These are phyloP conservation scores for Pyrrhia umbra DNA, from an alignment of 2,888 invertebrate species.

Conservation along the genomic window DNA sequence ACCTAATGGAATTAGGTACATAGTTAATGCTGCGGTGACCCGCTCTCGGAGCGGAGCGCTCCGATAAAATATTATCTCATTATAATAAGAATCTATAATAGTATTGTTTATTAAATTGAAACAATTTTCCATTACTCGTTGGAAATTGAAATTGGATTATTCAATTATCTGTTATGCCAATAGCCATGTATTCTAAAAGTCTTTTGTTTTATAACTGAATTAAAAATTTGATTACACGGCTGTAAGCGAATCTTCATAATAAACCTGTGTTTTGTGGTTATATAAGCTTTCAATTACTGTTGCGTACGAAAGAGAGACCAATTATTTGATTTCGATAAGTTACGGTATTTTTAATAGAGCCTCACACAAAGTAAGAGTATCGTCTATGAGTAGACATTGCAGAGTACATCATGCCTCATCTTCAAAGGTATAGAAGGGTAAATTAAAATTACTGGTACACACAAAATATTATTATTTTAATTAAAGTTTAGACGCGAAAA, in stretches of 20 bases:
- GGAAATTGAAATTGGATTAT: conserved; percentile 69
- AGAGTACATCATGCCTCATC: background rate
- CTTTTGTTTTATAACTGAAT: conserved; percentile 60
- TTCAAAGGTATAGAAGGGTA: background rate
- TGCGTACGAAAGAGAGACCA: conserved; percentile 4
- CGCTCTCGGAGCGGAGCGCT: conserved; percentile 46
- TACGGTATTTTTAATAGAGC: background rate
- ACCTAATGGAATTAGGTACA: conserved; percentile 75
- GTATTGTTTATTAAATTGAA: conserved; percentile 71
- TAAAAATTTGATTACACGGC: conserved; percentile 57
- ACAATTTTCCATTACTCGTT: conserved; percentile 65
- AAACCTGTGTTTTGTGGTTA: conserved; percentile 54
- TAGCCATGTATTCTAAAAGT: conserved; percentile 48
- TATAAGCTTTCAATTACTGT: conserved; percentile 29
- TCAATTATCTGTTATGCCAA: conserved; percentile 67
- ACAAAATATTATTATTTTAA: too few relatives aligned
- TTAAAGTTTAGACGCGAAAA: too few relatives aligned
- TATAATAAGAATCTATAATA: conserved; percentile 63
- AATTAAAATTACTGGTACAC: too few relatives aligned
- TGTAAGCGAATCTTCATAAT: conserved; percentile 54
- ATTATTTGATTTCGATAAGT: conserved; percentile 35
- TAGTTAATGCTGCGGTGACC: conserved; percentile 63
- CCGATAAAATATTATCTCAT: conserved; percentile 63
- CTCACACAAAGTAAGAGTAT: background rate
- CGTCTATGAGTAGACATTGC: background rate